Conservation (phyloP, 1,140 invertebrate genomes). For the Heterodera carotae region DNA sequence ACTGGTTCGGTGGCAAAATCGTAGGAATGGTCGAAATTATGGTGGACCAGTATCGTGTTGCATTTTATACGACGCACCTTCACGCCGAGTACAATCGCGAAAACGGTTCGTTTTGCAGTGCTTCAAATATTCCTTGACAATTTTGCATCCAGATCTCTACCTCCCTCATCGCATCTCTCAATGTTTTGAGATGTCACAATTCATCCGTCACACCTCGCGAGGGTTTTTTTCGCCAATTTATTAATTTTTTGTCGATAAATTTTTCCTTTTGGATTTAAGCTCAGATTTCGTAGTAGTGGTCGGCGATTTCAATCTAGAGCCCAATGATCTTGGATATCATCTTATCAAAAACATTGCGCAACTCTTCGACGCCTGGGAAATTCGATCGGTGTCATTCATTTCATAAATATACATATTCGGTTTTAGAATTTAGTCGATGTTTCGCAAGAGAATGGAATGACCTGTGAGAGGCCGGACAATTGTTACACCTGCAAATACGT, state of each 20-base stretch:
- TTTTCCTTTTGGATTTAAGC: conserved; percentile 55
- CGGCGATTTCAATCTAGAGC: conserved; percentile 89
- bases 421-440: conserved; percentile 23
- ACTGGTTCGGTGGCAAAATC: conserved; percentile 97
- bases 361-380: conserved; percentile 68
- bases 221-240: not conserved
- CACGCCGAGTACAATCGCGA: conserved; percentile 89
- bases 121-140: too few relatives aligned
- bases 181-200: conserved; percentile 89
- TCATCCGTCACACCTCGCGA: conserved; percentile 77
- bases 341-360: conserved; percentile 69
- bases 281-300: conserved; percentile 82
- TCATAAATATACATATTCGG: not conserved
- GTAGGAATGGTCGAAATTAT: conserved; percentile 82
- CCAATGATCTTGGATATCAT: conserved; percentile 79
- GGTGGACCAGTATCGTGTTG: conserved; percentile 69
- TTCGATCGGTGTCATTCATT: conserved; percentile 47
- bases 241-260: not conserved
- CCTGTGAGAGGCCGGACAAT: conserved; percentile 80
- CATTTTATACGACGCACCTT: conserved; percentile 87
- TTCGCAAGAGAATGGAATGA: conserved; percentile 69
- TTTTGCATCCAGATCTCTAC: conserved; percentile 45
- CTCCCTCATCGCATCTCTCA: conserved; percentile 82
- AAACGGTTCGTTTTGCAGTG: conserved; percentile 75
- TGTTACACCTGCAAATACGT: conserved; percentile 74